Conservation (phyloP, 2,888 invertebrate species). For the Cistogaster globosa region DNA sequence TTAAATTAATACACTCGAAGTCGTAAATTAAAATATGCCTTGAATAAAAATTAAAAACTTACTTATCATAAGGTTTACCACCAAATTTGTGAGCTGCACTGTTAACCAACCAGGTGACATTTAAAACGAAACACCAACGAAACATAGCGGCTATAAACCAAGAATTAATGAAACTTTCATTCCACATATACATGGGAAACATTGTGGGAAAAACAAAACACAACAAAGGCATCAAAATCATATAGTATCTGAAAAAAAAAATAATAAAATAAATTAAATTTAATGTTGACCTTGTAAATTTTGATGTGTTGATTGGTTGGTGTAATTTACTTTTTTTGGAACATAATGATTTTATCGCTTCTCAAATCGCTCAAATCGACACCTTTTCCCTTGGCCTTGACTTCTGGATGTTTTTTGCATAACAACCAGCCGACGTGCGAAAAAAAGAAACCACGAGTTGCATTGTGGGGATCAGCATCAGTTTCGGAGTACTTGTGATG, state of each 20-base stretch:
- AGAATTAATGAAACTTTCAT: slow-evolving; percentile 87
- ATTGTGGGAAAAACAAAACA: slow-evolving; percentile 91
- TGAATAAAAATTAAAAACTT: slow-evolving; percentile 70
- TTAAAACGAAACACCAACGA: slow-evolving; percentile 91
- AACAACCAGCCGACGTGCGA: slow-evolving; percentile 97
- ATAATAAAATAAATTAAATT: not conserved
- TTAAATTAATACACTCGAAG: too few relatives aligned
- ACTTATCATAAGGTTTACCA: slow-evolving; percentile 89
- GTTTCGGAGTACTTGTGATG: slow-evolving; percentile 97
- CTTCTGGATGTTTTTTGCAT: slow-evolving; percentile 94
- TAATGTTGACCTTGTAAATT: not conserved
- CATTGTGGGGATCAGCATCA: slow-evolving; percentile 96
- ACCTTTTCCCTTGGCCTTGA: slow-evolving; percentile 92
- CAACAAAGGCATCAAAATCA: slow-evolving; percentile 88
- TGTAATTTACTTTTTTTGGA: slow-evolving; percentile 92
- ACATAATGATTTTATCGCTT: slow-evolving; percentile 91
- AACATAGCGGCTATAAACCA: slow-evolving; percentile 89
- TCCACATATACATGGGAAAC: slow-evolving; percentile 91
- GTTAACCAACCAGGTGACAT: slow-evolving; percentile 95
- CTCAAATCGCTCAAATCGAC: slow-evolving; percentile 93
- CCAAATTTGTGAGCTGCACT: slow-evolving; percentile 94
- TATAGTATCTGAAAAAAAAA: slow-evolving; percentile 86
- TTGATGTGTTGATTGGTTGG: too few relatives aligned
- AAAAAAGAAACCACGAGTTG: slow-evolving; percentile 96
- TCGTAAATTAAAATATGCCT: too few relatives aligned